Percentiles rank a stretch among this genome's conserved stretches.
phyloP scores from a whole-genome alignment of 2,888 invertebrate species.

The Leptinotarsa peninsularis region DNA sequence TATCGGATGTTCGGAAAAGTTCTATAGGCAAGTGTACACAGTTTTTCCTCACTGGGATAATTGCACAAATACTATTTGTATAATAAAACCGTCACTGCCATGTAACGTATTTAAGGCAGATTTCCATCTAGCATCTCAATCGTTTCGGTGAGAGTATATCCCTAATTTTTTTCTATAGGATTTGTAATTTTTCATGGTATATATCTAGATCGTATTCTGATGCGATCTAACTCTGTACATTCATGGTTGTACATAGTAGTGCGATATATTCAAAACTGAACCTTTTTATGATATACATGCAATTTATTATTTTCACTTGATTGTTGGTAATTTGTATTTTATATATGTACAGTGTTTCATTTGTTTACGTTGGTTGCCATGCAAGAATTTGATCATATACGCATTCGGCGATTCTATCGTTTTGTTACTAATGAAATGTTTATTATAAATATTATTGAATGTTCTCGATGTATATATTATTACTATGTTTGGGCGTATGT shows the following conservation, averaged over 20 bases:
- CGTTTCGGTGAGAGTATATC: constrained; percentile 27
- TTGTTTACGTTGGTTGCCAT: constrained; percentile 53
- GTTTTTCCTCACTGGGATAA: constrained; percentile 40
- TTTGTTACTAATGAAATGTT: constrained; percentile 55
- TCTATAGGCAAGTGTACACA: not conserved
- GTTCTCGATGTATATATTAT: constrained; percentile 49
- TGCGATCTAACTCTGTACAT: constrained; percentile 51
- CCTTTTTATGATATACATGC: constrained; percentile 39
- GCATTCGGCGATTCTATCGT: constrained; percentile 47
- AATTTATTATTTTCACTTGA: constrained; percentile 48
- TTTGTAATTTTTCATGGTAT: constrained; percentile 49
- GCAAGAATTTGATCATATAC: constrained; percentile 52
- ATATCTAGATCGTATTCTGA: constrained; percentile 45
- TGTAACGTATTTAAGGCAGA: constrained; percentile 62
- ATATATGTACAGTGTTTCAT: constrained; percentile 54
- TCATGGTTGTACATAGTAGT: constrained; percentile 52
- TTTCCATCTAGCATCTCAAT: constrained; percentile 56
- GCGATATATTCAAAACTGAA: constrained; percentile 45
- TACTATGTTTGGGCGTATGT: constrained; percentile 43
- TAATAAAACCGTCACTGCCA: constrained; percentile 63
- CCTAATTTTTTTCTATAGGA: constrained; percentile 42
- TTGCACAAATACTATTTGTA: constrained; percentile 59
- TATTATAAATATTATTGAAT: constrained; percentile 50
- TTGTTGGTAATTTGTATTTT: constrained; percentile 54
- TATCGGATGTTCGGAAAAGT: too few species aligned